Evolutionary conservation across 2,113 vertebrate species (phyloP).

Genomic region (cattle (Bos taurus)): DNA sequence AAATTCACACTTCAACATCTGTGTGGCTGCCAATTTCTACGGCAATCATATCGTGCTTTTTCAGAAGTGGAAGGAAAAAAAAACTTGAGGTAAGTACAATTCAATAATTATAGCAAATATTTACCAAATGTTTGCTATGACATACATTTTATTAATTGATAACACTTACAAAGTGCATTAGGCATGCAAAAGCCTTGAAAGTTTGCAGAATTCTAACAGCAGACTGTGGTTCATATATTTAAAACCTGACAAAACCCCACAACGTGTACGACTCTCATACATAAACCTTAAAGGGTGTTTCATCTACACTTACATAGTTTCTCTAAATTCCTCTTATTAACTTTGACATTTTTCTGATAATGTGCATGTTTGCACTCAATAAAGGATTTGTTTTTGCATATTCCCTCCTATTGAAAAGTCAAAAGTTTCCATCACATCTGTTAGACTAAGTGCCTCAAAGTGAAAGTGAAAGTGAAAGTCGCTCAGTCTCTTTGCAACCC

Average conservation of each 20-base stretch:
- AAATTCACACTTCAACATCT: conserved; percentile 48
- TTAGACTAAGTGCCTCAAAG: background rate
- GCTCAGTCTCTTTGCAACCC: background rate
- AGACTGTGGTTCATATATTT: background rate
- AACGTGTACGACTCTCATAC: background rate
- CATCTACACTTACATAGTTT: background rate
- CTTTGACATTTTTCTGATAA: conserved; percentile 22
- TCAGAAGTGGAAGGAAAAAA: background rate
- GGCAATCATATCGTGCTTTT: background rate
- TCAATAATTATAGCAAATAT: conserved; percentile 17
- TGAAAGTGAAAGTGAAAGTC: background rate
- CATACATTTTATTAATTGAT: background rate
- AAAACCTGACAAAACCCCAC: background rate
- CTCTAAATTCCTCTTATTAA: conserved; percentile 54
- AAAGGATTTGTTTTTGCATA: background rate
- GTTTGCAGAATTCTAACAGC: background rate
- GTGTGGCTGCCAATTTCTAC: background rate
- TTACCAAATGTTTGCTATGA: background rate
- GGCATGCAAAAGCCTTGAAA: background rate
- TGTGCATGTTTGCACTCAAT: background rate
- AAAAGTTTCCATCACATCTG: conserved; percentile 41
- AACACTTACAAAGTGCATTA: background rate
- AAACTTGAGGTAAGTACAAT: background rate
- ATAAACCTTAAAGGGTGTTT: background rate
- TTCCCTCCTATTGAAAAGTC: background rate